Conservation (phyloP, 2,113 vertebrate genomes). For the Tenrec ecaudatus region DNA sequence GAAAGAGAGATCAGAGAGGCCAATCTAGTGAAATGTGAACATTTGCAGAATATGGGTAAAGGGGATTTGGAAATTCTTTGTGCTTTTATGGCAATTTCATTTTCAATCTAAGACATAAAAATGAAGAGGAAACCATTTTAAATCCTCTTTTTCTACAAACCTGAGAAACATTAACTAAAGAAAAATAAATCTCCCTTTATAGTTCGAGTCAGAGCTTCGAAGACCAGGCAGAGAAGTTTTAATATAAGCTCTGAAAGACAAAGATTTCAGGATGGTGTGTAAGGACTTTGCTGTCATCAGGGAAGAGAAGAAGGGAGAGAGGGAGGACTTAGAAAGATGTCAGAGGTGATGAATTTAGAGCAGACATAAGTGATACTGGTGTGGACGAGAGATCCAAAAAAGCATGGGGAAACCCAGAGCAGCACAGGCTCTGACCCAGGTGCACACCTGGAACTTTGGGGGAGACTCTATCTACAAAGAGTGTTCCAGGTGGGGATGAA, state of each 20-base stretch:
- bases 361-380: neutral
- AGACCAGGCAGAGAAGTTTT: neutral
- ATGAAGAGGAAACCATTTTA: no score
- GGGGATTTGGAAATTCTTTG: no score
- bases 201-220: neutral
- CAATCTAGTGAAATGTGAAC: no score
- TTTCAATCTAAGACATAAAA: no score
- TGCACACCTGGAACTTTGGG: neutral
- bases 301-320: neutral
- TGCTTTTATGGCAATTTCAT: no score
- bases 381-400: neutral
- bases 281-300: neutral
- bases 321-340: neutral
- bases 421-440: neutral
- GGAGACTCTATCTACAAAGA: neutral
- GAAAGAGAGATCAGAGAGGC: no score
- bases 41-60: no score
- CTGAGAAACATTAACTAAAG: no score
- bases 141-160: no score
- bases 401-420: neutral
- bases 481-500: neutral
- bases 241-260: neutral
- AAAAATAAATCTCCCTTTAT: no score
- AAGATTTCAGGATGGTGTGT: neutral
- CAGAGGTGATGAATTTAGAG: neutral